These are phyloP conservation scores for Odontamblyopus lacepedii DNA, from an alignment of 2,797 vertebrate genomes.

Conservation along the genomic window DNA sequence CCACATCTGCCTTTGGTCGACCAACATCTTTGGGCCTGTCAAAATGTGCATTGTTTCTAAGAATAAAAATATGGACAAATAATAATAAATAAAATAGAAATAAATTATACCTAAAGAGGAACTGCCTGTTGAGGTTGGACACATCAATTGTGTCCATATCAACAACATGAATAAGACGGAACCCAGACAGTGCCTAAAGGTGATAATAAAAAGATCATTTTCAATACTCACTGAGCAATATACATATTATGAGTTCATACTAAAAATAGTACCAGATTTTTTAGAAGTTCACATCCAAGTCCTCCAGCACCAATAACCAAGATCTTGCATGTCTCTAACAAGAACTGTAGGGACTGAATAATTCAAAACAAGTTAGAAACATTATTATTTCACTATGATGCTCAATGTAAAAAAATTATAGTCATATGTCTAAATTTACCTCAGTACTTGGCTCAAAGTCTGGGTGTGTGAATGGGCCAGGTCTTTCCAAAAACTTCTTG, in stretches of 20 bases:
- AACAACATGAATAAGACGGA: slow-evolving; percentile 95
- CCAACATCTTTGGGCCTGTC: slow-evolving; percentile 91
- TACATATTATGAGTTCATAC: background rate
- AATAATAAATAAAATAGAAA: background rate
- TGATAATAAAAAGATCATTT: background rate
- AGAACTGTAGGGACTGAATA: slow-evolving; percentile 88
- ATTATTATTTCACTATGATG: background rate
- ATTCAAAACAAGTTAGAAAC: slow-evolving; percentile 14
- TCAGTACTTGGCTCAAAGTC: slow-evolving; percentile 97
- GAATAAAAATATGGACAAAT: background rate
- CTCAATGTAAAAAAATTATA: background rate
- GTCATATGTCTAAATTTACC: slow-evolving; percentile 73
- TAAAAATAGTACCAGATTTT: slow-evolving; percentile 88
- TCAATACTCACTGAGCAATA: too few relatives aligned
- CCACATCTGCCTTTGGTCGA: slow-evolving; percentile 94
- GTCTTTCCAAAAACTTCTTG: slow-evolving; percentile 95
- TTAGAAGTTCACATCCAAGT: slow-evolving; percentile 96
- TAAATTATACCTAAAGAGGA: slow-evolving; percentile 91
- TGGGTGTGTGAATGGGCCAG: slow-evolving; percentile 96
- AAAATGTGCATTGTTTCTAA: background rate
- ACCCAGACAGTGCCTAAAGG: slow-evolving; percentile 90
- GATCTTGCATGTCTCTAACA: slow-evolving; percentile 95
- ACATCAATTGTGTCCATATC: slow-evolving; percentile 99
- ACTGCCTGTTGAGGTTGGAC: slow-evolving; percentile 98
- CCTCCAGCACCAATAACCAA: slow-evolving; percentile 96